phyloP scores from a whole-genome alignment of 2,888 invertebrate genomes.

The Coenonympha glycerion region DNA sequence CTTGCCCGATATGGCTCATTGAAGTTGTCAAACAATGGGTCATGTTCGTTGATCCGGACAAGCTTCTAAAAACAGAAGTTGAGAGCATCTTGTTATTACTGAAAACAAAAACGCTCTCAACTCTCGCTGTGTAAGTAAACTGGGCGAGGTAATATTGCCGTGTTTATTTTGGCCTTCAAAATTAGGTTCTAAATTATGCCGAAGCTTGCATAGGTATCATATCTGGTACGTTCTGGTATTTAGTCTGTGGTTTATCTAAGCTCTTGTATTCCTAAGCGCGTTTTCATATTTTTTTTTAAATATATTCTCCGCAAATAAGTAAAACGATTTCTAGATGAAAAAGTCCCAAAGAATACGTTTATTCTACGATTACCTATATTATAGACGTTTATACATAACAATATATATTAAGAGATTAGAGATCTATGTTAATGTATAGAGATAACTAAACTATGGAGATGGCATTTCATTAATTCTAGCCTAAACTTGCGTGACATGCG shows the following conservation, averaged over 20 bases:
- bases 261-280: not conserved
- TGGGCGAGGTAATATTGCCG: slow-evolving; percentile 13
- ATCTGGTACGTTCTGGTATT: slow-evolving; percentile 11
- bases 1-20: slow-evolving; percentile 33
- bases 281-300: not conserved
- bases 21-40: slow-evolving; percentile 46
- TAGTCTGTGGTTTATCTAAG: slow-evolving; percentile 6
- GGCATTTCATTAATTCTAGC: too few species aligned
- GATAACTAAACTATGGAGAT: too few species aligned
- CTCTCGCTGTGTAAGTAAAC: slow-evolving; percentile 16
- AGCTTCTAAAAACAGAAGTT: slow-evolving; percentile 68
- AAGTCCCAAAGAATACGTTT: too few species aligned
- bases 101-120: slow-evolving; percentile 52
- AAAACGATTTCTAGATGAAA: too few species aligned
- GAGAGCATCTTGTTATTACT: slow-evolving; percentile 61
- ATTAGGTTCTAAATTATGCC: slow-evolving; percentile 4
- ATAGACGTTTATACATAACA: too few species aligned
- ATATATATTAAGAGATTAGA: too few species aligned
- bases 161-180: slow-evolving; percentile 16
- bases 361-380: too few species aligned
- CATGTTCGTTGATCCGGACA: slow-evolving; percentile 46
- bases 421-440: too few species aligned
- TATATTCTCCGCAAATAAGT: not conserved
- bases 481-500: too few species aligned
- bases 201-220: slow-evolving; percentile 1